phyloP scores from a whole-genome alignment of 2,888 invertebrate species.

The Plagodis dolabraria region DNA sequence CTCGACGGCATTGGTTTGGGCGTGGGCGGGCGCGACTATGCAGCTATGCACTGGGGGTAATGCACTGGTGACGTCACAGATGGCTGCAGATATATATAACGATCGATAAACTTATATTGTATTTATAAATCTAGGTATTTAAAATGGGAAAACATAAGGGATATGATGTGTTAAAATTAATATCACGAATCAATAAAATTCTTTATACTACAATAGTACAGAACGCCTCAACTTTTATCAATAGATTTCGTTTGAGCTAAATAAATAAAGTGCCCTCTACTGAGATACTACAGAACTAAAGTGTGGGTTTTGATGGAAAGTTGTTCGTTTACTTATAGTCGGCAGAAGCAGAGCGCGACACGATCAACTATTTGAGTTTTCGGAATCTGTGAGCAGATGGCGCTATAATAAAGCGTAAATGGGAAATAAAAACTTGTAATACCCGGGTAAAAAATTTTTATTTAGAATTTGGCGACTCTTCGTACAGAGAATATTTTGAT shows the following conservation, averaged over 20 bases:
- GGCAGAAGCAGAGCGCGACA: neutral
- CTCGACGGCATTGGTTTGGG: constrained; percentile 56
- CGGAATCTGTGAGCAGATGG: neutral
- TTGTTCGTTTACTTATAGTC: neutral
- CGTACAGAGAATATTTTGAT: too few relatives aligned
- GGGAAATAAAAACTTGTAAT: neutral
- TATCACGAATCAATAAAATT: neutral
- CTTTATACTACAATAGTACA: too few relatives aligned
- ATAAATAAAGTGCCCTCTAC: neutral
- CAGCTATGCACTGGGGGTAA: constrained; percentile 58
- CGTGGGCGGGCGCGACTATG: constrained; percentile 60
- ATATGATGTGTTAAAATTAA: neutral
- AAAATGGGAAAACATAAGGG: neutral
- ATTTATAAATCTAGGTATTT: neutral
- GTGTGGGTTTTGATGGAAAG: neutral
- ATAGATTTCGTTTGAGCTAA: too few relatives aligned
- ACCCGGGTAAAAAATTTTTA: too few relatives aligned
- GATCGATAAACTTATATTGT: constrained; percentile 3
- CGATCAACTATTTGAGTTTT: neutral
- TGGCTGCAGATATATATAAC: constrained; percentile 29
- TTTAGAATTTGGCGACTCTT: neutral
- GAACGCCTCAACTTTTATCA: too few relatives aligned
- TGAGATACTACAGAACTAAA: neutral
- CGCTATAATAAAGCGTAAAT: neutral
- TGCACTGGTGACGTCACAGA: constrained; percentile 69